Conservation (phyloP, 2,888 invertebrate genomes). For the Cerastis rubricosa region DNA sequence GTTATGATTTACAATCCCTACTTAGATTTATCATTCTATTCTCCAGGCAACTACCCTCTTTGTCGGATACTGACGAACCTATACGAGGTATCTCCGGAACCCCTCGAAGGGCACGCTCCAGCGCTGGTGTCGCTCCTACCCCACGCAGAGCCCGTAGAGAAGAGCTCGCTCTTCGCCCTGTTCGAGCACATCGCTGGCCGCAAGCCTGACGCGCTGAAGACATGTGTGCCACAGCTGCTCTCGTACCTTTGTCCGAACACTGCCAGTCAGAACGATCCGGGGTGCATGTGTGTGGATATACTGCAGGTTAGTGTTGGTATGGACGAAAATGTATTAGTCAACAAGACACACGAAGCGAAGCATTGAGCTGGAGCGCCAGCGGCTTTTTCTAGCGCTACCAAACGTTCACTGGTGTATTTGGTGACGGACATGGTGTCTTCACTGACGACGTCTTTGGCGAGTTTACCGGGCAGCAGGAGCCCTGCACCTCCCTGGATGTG, state of each 20-base stretch:
- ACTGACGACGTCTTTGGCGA: too few species aligned
- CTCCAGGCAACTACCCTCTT: slow-evolving; percentile 96
- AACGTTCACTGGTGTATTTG: too few species aligned
- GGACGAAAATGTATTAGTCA: neutral
- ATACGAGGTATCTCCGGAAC: slow-evolving; percentile 96
- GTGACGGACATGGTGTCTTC: too few species aligned
- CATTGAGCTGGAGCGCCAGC: too few species aligned
- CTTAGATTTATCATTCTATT: neutral
- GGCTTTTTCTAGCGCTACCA: too few species aligned
- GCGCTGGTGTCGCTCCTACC: slow-evolving; percentile 95
- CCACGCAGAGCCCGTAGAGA: slow-evolving; percentile 96
- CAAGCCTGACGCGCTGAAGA: slow-evolving; percentile 95
- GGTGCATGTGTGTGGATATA: slow-evolving; percentile 88
- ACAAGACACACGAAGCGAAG: too few species aligned
- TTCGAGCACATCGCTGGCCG: slow-evolving; percentile 96
- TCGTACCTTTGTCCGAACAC: slow-evolving; percentile 92
- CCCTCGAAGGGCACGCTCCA: slow-evolving; percentile 96
- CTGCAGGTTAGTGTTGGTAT: slow-evolving; percentile 75
- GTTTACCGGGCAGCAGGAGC: too few species aligned
- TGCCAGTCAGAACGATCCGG: slow-evolving; percentile 81
- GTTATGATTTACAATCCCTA: too few species aligned
- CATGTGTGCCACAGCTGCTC: slow-evolving; percentile 95
- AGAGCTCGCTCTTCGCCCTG: slow-evolving; percentile 95
- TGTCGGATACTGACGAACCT: slow-evolving; percentile 97
- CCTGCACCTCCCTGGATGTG: too few species aligned